Base-by-base conservation (phyloP, 2,113 vertebrate genomes). In the Glaucomys volans region DNA sequence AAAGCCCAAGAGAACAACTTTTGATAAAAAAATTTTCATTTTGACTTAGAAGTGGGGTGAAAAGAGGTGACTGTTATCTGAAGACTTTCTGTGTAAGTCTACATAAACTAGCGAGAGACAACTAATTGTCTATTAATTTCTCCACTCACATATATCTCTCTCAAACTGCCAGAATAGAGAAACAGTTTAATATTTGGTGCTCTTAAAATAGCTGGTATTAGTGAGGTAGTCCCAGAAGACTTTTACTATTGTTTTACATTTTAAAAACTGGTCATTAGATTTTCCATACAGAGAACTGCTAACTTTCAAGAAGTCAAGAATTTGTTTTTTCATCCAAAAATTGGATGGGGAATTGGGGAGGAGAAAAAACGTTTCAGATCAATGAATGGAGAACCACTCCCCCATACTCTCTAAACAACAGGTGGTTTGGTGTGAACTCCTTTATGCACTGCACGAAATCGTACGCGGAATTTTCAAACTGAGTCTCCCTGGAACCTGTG, bases 331-430 rank as follows among this genome's bases (percentile, higher is more conserved):
- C 71, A 28, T 37, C 44, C 75, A 86, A 44, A 82, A 95, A 94
- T 20, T n/a, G 64, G 79, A 54, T 59, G 44, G n/a, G 20, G 12
- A 40, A 32, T 9, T 14, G 18, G 11, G 8, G 28, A 81, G 20
- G 54, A 67, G n/a, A 84, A 83, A 83, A 93, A 62, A 28, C 24
- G 14, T 20, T 40, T 95, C 47, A 35, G 85, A 54, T 62, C 52
- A 50, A 22, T 42, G 47, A 32, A 10, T 18, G 40, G 12, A 52
- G 57, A 71, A 3, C 3, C n/a, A 47, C 20, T 74, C 44, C 80
- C 77, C 75, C 42, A 35, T 28, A 37, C 9, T 18, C 22, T 59
- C 35, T 35, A 57, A 72, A 89, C 69, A 96, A 96, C 97, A 97
- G 86, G 97, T 96, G 88, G 76, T 71, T 94, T 54, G 28, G 40